Evolutionary conservation across 1,140 invertebrate genomes (phyloP).

Genomic region (Macrobrachium nipponense): DNA sequence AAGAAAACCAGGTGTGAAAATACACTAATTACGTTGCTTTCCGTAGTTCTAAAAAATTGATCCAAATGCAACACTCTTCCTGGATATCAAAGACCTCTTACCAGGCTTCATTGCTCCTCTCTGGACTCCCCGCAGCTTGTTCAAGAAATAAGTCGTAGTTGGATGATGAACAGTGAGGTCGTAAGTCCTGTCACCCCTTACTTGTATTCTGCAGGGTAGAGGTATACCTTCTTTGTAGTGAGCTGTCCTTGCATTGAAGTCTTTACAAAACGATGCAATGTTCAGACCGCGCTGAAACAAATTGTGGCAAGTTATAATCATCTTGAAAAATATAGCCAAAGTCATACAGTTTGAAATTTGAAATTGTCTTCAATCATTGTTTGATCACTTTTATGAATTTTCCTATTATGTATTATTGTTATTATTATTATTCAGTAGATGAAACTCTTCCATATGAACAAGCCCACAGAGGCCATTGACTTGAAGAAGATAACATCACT

Average conservation of each 20-base stretch:
- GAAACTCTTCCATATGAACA: no score
- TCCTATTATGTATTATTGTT: no score
- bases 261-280: slow-evolving; percentile 96
- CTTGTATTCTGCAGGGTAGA: slow-evolving; percentile 81
- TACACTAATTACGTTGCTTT: background rate
- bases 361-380: no score
- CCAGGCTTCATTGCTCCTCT: slow-evolving; percentile 81
- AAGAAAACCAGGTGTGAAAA: background rate
- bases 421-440: no score
- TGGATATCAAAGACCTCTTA: slow-evolving; percentile 19
- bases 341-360: no score
- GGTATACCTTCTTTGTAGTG: slow-evolving; percentile 94
- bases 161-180: slow-evolving; percentile 86
- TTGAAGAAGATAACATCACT: no score
- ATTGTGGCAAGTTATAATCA: slow-evolving; percentile 8
- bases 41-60: background rate
- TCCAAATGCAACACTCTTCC: background rate
- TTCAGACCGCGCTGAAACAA: slow-evolving; percentile 87
- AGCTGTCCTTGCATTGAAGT: slow-evolving; percentile 95
- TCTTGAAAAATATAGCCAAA: background rate
- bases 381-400: no score
- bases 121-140: slow-evolving; percentile 95
- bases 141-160: slow-evolving; percentile 87
- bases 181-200: slow-evolving; percentile 90
- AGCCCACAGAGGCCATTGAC: no score